Evolutionary conservation across 2,888 invertebrate genomes (phyloP), one percentile per base, ranked within the genome.

Genomic region (Maniola hyperantus): DNA sequence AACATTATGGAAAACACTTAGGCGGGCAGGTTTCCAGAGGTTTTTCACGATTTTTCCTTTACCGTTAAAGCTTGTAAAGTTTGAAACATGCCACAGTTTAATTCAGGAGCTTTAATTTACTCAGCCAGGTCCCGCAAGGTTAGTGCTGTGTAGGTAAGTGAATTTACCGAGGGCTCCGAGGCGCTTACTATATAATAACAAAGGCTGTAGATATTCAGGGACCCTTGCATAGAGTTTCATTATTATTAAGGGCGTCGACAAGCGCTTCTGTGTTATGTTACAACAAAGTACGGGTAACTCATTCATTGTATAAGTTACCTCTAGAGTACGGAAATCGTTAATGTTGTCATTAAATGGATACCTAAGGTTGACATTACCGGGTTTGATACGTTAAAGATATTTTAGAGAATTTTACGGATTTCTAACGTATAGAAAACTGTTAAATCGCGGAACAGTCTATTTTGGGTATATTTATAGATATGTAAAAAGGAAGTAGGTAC

Each of bases 221-320:
- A 33, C 59, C 59, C 34, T 59, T 46, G 33, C 59, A 46, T 8
- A 46, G 59, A 59, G 46, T 46, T 46, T 59, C 46, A 59, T 59
- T 59, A 59, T 59, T 59, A 59, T 59, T 46, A 33, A 59, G 59
- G 33, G 46, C 46, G n/a, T 15, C 13, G 33, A 33, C 46, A 46
- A 39, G 15, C 4, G n/a, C 46, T 33, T 15, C 11, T 57, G 20
- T 42, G 39, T 18, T 39, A 18, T 10, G 20, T 18, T 5, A 10
- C 10, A 18, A 39, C 11, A 42, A 42, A 11, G 5, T 36, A 55
- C 33, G 6, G 26, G 51, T 18, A 18, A 26, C 18, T 51, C 7
- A 51, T 51, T 51, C 11, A 51, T 51, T 11, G 51, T 15, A 48
- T 48, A 48, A n/a, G n/a, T 4, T 13, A 44, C n/a, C 13, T 44